These are phyloP conservation scores for Lota lota DNA, from an alignment of 2,113 vertebrate genomes.

Conservation along the genomic window DNA sequence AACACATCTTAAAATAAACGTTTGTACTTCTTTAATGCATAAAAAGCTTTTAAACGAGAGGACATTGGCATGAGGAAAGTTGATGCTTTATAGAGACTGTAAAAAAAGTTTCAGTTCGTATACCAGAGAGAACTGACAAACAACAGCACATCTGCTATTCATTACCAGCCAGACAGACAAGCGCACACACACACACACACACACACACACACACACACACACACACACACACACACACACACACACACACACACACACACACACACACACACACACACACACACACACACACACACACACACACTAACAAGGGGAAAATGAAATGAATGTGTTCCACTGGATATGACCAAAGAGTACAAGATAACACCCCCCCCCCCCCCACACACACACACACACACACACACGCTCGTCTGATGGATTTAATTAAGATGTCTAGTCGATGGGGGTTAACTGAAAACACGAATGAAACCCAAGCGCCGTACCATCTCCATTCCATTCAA, in stretches of 20 bases:
- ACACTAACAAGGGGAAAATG: conserved; percentile 40
- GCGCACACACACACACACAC: conserved; percentile 2
- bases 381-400: no score
- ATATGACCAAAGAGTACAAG: conserved; percentile 38
- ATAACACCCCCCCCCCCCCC: conserved; percentile 34
- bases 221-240: neutral
- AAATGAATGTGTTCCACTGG: conserved; percentile 56
- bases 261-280: neutral
- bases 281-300: neutral
- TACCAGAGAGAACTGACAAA: conserved; percentile 34
- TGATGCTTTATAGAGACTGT: conserved; percentile 11
- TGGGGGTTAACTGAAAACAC: conserved; percentile 57
- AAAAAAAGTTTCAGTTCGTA: conserved; percentile 21
- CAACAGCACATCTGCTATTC: conserved; percentile 57
- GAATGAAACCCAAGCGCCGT: conserved; percentile 26
- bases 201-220: conserved; percentile 2
- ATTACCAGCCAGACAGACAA: conserved; percentile 56
- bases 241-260: conserved; percentile 4
- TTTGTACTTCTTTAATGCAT: neutral
- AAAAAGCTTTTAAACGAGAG: conserved; percentile 6
- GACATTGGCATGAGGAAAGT: conserved; percentile 24
- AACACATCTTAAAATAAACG: neutral
- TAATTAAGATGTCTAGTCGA: conserved; percentile 52
- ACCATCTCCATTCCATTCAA: conserved; percentile 29
- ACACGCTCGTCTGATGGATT: conserved; percentile 19